Evolutionary conservation across 2,797 vertebrate genomes (phyloP), one percentile per base, ranked within the genome.

Genomic region (Malurus leucopterus): DNA sequence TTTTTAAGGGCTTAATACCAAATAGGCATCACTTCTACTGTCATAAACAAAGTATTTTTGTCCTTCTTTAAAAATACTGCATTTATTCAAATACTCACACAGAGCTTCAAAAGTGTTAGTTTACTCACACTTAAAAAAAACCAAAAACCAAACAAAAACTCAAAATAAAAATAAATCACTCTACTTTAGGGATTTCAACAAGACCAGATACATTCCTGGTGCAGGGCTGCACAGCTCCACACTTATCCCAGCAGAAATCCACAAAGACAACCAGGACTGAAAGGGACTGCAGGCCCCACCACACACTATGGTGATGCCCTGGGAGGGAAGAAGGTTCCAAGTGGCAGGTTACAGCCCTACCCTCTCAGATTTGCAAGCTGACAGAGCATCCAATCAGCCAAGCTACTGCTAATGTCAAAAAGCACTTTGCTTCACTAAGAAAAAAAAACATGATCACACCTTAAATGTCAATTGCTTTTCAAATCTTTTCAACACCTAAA

Each of bases 121-220:
- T 75, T 44, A 64, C 9, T 61, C 16, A 75, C 20, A 55, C 2
- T 3, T 3, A 8, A 24, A 44, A 43, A 27, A 30, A 50, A 32
- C 7, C 12, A 29, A 21, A 2, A 8, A 59, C 14, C 7, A 13
- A 50, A 4, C 5, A 70, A 40, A n/a, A 57, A 24, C 0, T 5
- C 13, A 23, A 30, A 53, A 13, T 3, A 40, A 46, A 46, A 4
- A 9, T 22, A 40, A 54, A 29, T 11, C 2, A 5, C 34, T 41
- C n/a, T 41, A 53, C 18, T 32, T n/a, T 8, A 43, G 49, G 26
- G 8, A 40, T 49, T 62, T 72, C 47, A 61, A 9, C 19, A 13
- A 9, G n/a, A 53, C 19, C 29, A 59, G 20, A 47, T 24, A 24
- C 2, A 53, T 54, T 65, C 26, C 20, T 23, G 23, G 23, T 1